A percentile compares a stretch with the other conserved stretches of the same genome.
Conservation (phyloP, 2,113 vertebrate species). For the Labeo rohita region DNA sequence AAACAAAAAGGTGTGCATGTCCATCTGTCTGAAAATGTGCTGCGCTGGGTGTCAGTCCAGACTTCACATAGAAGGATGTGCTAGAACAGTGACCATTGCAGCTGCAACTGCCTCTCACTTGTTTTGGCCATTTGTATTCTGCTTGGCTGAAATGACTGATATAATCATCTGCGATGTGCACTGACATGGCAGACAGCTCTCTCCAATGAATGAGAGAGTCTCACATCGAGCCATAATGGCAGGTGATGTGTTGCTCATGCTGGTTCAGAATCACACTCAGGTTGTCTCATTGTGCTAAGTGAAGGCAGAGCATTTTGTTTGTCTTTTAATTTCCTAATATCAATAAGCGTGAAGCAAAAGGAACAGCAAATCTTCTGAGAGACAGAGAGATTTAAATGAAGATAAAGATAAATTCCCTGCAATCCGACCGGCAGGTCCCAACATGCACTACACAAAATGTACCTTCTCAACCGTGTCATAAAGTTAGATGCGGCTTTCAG, state of each 20-base stretch:
- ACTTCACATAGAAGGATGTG: slow-evolving; percentile 43
- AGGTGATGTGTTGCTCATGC: slow-evolving; percentile 37
- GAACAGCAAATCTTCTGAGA: neutral
- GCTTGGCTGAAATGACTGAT: slow-evolving; percentile 58
- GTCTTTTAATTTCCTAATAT: slow-evolving; percentile 12
- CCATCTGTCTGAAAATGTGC: slow-evolving; percentile 62
- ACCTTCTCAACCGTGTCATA: neutral
- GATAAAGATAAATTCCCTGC: neutral
- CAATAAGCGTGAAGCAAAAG: neutral
- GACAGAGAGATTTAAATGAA: neutral
- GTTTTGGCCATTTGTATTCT: slow-evolving; percentile 53
- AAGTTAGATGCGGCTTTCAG: slow-evolving; percentile 30
- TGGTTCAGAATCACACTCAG: slow-evolving; percentile 31
- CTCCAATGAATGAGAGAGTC: slow-evolving; percentile 24
- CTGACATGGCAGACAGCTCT: slow-evolving; percentile 47
- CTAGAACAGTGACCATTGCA: slow-evolving; percentile 49
- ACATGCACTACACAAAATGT: slow-evolving; percentile 3
- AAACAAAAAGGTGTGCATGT: slow-evolving; percentile 57
- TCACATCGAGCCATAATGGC: slow-evolving; percentile 45
- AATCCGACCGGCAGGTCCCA: neutral
- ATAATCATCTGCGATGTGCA: slow-evolving; percentile 53
- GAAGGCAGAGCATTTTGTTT: neutral
- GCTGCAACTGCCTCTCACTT: slow-evolving; percentile 55
- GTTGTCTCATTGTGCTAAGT: slow-evolving; percentile 12
- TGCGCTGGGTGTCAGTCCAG: slow-evolving; percentile 51